Conservation (phyloP, 2,797 vertebrate genomes). For the Vireo griseus region DNA sequence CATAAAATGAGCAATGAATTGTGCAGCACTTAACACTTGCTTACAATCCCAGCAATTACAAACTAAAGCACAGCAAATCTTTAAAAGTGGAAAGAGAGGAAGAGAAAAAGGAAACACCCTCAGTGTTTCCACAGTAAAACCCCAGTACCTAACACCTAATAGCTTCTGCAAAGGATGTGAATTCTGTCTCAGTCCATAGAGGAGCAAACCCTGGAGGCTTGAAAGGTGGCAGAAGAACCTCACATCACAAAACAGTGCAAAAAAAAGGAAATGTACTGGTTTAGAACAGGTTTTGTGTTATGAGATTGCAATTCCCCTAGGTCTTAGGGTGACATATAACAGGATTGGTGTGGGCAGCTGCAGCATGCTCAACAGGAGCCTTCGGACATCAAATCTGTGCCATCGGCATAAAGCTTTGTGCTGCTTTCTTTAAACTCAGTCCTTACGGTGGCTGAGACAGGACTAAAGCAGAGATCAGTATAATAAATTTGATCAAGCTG, state of each 20-base stretch:
- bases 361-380: background rate
- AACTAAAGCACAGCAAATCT: background rate
- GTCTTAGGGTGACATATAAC: fast-evolving
- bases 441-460: background rate
- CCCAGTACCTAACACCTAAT: fast-evolving
- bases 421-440: background rate
- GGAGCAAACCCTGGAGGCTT: background rate
- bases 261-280: background rate
- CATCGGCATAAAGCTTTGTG: background rate
- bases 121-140: background rate
- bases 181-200: background rate
- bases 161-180: background rate
- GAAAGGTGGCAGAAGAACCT: background rate
- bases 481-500: background rate
- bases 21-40: constrained; percentile 26
- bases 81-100: background rate
- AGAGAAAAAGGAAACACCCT: background rate
- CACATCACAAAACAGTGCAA: background rate
- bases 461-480: background rate
- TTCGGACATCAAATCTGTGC: background rate
- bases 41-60: background rate
- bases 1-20: constrained; percentile 47
- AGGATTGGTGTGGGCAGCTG: background rate
- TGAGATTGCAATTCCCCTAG: background rate
- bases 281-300: background rate